Percentiles rank a stretch among this genome's conserved stretches.
These are phyloP conservation scores for Sminthurides bifidus DNA, from an alignment of 1,140 invertebrate species.

Conservation along the genomic window DNA sequence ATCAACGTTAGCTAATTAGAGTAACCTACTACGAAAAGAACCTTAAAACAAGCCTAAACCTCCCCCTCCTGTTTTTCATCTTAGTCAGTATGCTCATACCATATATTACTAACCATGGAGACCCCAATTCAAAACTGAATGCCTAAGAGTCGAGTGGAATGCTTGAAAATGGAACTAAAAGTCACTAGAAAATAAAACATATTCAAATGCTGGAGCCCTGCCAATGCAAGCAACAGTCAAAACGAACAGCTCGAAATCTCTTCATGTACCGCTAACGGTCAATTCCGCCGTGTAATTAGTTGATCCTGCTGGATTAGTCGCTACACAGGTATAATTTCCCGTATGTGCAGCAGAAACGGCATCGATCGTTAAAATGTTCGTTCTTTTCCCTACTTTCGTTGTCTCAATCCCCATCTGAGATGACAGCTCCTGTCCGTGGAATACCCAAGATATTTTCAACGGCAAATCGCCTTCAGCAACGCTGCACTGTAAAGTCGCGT, in stretches of 20 bases:
- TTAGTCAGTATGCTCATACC: background rate
- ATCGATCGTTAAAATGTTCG: conserved; percentile 62
- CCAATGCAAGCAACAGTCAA: conserved; percentile 20
- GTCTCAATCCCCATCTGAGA: conserved; percentile 16
- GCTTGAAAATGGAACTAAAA: too few relatives aligned
- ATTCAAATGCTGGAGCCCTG: too few relatives aligned
- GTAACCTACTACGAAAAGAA: too few relatives aligned
- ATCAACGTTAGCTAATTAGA: too few relatives aligned
- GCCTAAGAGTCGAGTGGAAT: too few relatives aligned
- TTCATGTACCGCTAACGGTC: conserved; percentile 29
- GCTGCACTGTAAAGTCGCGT: conserved; percentile 27
- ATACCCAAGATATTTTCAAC: conserved; percentile 22
- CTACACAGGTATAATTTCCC: conserved; percentile 43
- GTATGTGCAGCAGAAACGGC: conserved; percentile 44
- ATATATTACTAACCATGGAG: too few relatives aligned
- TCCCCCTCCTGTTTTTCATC: background rate
- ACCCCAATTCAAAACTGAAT: too few relatives aligned
- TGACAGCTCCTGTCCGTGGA: conserved; percentile 10
- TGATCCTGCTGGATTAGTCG: conserved; percentile 52
- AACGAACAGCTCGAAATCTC: conserved; percentile 28
- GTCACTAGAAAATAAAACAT: too few relatives aligned
- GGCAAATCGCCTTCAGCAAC: conserved; percentile 28
- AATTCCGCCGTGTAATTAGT: conserved; percentile 47
- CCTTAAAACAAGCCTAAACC: conserved; percentile 17
- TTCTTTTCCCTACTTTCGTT: conserved; percentile 38